Evolutionary conservation across 2,113 vertebrate genomes (phyloP).

Genomic region (Haliaeetus leucogaster): DNA sequence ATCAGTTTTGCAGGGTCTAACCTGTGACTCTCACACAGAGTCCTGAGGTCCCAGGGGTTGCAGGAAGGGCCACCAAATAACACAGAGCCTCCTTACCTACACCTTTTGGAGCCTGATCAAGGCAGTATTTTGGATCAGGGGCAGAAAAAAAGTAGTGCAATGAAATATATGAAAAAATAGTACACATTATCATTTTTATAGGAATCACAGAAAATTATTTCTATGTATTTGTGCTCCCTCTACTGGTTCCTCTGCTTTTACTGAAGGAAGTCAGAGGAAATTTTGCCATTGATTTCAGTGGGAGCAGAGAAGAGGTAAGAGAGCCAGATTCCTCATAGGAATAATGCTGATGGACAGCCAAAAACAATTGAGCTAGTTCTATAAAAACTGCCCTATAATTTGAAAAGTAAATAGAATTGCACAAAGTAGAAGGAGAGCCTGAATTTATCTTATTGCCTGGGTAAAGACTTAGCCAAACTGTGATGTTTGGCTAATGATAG

Average conservation of each 20-base stretch:
- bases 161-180: background rate
- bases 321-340: background rate
- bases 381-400: background rate
- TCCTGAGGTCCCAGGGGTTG: background rate
- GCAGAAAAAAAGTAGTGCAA: background rate
- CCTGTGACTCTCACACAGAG: background rate
- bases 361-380: background rate
- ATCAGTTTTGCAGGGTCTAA: background rate
- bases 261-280: background rate
- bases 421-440: background rate
- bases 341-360: background rate
- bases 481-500: background rate
- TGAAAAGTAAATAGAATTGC: background rate
- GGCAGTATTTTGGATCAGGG: background rate
- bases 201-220: background rate
- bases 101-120: background rate
- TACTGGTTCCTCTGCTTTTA: constrained; percentile 19
- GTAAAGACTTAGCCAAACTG: background rate
- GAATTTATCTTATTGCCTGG: background rate
- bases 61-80: background rate
- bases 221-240: constrained; percentile 53
- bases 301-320: background rate
- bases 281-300: background rate
- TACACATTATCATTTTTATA: background rate
- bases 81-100: background rate